phyloP scores from a whole-genome alignment of 2,113 vertebrate species.

The Perognathus longimembris region DNA sequence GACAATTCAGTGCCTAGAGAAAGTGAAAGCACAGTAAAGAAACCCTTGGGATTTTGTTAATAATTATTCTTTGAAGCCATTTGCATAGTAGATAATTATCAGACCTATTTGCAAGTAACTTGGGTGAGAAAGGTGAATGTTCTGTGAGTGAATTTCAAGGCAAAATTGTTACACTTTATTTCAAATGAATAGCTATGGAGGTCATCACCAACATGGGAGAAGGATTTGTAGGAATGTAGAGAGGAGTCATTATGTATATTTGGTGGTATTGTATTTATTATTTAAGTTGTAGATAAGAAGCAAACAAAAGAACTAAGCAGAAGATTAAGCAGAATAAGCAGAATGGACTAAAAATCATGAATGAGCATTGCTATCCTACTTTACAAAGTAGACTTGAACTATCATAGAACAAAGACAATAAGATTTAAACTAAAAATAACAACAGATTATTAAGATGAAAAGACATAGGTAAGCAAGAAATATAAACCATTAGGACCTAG shows the following conservation, averaged over 20 bases:
- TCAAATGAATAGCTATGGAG: not conserved
- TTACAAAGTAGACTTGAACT: not conserved
- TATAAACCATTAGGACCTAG: not conserved
- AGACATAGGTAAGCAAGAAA: constrained; percentile 25
- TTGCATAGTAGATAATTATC: not conserved
- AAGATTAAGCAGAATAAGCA: too few relatives aligned
- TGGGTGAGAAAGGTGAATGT: not conserved
- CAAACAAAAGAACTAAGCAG: not conserved
- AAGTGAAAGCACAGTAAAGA: not conserved
- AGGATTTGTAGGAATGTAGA: not conserved
- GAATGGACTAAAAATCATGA: constrained; percentile 14
- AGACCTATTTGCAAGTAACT: not conserved
- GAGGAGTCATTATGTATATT: not conserved
- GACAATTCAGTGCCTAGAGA: too few relatives aligned
- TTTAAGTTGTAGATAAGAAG: not conserved
- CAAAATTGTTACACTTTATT: not conserved
- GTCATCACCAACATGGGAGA: not conserved
- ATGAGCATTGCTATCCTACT: not conserved
- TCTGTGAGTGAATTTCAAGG: not conserved
- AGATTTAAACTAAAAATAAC: not conserved
- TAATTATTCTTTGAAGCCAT: not conserved
- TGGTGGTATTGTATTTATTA: not conserved
- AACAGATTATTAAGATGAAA: not conserved
- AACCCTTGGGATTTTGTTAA: not conserved
- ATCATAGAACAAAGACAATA: constrained; percentile 27